A percentile compares a stretch with the other conserved stretches of the same genome.
phyloP scores from a whole-genome alignment of 2,888 invertebrate genomes.

The Strigamia maritima region DNA sequence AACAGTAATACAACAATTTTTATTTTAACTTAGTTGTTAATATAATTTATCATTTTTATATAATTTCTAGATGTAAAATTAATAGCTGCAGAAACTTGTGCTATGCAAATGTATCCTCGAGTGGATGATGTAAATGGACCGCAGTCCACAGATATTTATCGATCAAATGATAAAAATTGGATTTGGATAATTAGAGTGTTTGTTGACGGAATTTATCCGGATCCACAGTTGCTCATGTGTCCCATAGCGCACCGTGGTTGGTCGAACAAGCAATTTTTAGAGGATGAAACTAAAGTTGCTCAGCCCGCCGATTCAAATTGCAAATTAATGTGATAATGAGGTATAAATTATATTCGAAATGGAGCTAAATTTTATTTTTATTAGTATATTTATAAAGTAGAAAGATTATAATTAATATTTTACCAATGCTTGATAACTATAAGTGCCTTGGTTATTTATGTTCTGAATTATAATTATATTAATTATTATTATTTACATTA shows the following conservation, averaged over 20 bases:
- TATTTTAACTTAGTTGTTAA: too few relatives aligned
- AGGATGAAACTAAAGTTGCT: neutral
- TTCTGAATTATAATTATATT: too few relatives aligned
- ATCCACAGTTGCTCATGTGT: neutral
- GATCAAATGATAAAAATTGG: neutral
- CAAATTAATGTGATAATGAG: neutral
- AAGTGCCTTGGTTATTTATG: too few relatives aligned
- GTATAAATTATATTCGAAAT: neutral
- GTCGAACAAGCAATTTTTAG: neutral
- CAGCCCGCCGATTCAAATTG: neutral
- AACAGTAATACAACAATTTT: neutral
- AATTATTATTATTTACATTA: too few relatives aligned
- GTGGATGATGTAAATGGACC: neutral
- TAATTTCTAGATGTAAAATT: neutral
- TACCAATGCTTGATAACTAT: too few relatives aligned
- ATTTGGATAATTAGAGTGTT: neutral
- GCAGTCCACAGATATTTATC: neutral
- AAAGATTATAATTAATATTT: too few relatives aligned
- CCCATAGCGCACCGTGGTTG: constrained; percentile 2
- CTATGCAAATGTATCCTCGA: constrained; percentile 7
- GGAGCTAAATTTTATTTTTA: neutral
- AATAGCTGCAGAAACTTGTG: neutral
- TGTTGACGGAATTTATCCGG: neutral
- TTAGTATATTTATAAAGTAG: neutral
- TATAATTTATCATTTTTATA: neutral